phyloP scores from a whole-genome alignment of 2,888 invertebrate species.

The Polymixis lichenea region DNA sequence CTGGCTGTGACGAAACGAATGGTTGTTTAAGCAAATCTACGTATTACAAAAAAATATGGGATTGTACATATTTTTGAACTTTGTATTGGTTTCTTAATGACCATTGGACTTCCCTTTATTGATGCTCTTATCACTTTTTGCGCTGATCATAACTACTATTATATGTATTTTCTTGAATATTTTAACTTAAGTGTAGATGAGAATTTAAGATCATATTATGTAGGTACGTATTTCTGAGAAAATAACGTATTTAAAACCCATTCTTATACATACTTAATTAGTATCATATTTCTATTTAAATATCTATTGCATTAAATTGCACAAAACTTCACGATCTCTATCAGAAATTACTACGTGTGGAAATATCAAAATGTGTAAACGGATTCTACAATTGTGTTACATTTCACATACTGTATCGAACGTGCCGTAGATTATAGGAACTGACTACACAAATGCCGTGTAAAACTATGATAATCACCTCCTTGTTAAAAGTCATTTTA shows the following conservation, averaged over 20 bases:
- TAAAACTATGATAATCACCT: constrained; percentile 11
- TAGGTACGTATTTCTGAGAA: neutral
- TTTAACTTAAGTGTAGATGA: neutral
- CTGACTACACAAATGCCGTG: constrained; percentile 7
- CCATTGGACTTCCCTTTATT: neutral
- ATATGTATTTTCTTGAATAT: neutral
- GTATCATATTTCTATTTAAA: constrained; percentile 1
- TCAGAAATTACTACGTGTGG: constrained; percentile 32
- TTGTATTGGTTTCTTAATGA: constrained; percentile 9
- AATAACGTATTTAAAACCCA: neutral
- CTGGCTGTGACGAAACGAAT: constrained; percentile 8
- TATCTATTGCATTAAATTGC: neutral
- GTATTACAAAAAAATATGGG: constrained; percentile 7
- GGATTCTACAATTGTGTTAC: constrained; percentile 40
- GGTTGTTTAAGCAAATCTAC: constrained; percentile 7
- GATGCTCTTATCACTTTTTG: neutral
- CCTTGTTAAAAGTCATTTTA: neutral
- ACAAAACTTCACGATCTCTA: constrained; percentile 11
- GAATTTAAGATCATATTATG: too few relatives aligned
- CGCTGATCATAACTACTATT: neutral
- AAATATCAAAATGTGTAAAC: constrained; percentile 40
- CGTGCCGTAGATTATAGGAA: constrained; percentile 18
- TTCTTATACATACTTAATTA: neutral
- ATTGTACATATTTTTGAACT: constrained; percentile 16
- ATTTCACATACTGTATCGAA: constrained; percentile 24